These are phyloP conservation scores for Gallirallus australis DNA, from an alignment of 2,797 vertebrate species.

Conservation along the genomic window DNA sequence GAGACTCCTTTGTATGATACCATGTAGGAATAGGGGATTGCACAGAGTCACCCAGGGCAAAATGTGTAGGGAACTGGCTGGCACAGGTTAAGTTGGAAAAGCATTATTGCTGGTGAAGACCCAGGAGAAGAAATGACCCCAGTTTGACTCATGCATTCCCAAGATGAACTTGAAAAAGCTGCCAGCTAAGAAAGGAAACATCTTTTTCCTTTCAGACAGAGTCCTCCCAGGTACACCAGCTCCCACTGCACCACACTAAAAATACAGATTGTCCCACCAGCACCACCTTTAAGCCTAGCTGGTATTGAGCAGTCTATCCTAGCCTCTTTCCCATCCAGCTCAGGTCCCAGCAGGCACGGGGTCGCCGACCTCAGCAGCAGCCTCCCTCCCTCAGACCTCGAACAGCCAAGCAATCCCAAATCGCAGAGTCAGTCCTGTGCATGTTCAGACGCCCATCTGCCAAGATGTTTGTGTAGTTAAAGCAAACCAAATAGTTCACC, in stretches of 20 bases:
- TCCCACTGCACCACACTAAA: neutral
- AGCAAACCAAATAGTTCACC: slow-evolving; percentile 44
- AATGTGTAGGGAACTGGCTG: neutral
- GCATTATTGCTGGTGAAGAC: neutral
- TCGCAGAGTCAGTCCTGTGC: neutral
- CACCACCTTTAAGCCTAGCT: neutral
- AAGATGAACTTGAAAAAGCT: neutral
- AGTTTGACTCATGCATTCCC: neutral
- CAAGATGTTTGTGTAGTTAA: slow-evolving; percentile 31
- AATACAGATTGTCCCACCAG: neutral
- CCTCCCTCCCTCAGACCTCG: neutral
- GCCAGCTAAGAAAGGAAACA: neutral
- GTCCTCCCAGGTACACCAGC: neutral
- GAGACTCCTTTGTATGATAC: no score
- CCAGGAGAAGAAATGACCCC: neutral
- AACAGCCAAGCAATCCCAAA: neutral
- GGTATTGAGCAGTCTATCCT: neutral
- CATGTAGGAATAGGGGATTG: fast-evolving
- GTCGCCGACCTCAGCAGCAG: neutral
- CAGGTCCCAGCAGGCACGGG: neutral
- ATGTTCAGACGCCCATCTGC: fast-evolving
- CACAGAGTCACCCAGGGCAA: neutral
- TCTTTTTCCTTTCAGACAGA: neutral
- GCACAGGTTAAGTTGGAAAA: neutral
- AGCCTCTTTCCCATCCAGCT: neutral